Base-by-base conservation (phyloP, 1,140 invertebrate species). In the Calliphora vicina region DNA sequence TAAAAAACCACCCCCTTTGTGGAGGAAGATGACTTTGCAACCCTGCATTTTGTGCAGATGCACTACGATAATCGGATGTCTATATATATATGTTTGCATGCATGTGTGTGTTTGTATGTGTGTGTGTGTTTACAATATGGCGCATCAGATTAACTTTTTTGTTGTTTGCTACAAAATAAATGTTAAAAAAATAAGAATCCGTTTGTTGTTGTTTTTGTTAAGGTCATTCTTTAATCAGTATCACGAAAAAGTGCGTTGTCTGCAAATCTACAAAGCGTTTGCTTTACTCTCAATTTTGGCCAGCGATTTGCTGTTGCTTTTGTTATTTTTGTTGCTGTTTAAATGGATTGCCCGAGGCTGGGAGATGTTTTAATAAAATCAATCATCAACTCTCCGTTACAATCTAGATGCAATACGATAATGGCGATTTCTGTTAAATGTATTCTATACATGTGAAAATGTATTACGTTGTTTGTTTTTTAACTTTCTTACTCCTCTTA, bases 91-190 rank as follows among this genome's bases (percentile, higher is more conserved):
- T 78, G 35, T 78, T 2, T 43, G 29, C 12, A 25, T 13, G 42
- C 10, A 35, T 43, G 29, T 17, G 35, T 25, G 74, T 45, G 20
- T 78, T 78, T 23, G 35, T 10, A 29, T 42, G 20, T n/a, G 15
- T 74, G 29, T 76, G 73, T 76, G 17, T 20, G 73, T 76, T 35
- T 23, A 78, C 74, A 78, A 78, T 78, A 78, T 78, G 74, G 74
- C 74, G 74, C 74, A 78, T 78, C 35, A 43, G 74, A 78, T 78
- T 78, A 43, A 78, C 9, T 78, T 78, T 78, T 25, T 29, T 74
- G n/a, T 78, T 25, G 35, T 35, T 27, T 8, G 35, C 42, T 26
- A 45, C 35, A 76, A 0, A 76, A 42, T 76, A 35, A n/a, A n/a
- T n/a, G n/a, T 2, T 35, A 2, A 35, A 74, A 74, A 74, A 74